Evolutionary conservation across 1,140 invertebrate species (phyloP), one percentile per base, ranked within the genome.

Genomic region (Trichonephila clavipes): DNA sequence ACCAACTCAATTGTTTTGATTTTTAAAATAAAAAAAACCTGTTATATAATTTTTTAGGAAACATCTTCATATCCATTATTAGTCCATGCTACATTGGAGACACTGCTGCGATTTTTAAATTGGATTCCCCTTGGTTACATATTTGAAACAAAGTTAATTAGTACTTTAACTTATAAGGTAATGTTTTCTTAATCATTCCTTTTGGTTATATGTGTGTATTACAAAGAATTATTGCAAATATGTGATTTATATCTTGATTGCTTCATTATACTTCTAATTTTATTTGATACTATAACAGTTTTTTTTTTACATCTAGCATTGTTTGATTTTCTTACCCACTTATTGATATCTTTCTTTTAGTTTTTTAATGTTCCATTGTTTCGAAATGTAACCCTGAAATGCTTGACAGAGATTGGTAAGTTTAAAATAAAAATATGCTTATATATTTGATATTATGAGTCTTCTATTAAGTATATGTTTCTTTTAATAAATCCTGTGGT

Each of bases 41-140:
- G 8, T 92, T 40, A 1, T 40, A 1, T 0, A 44, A 21, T 19
- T n/a, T 93, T 95, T 16, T 95, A 97, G 97, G 98, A 99, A 95
- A 99, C 99, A 96, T 99, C 99, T 61, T 98, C 99, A 96, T 99
- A 99, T 97, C 98, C 98, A 85, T 97, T 98, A 92, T 96, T 99
- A 66, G 98, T 99, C 94, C 98, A 97, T 95, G 98, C 98, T 19
- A 99, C 99, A 6, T 96, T 99, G 91, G 98, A 99, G 95, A 99
- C 99, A 34, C 96, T 99, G 83, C 96, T 99, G 83, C 97, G 98
- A 96, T 99, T 99, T 97, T 97, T 99, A 28, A 99, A 99, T 96
- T 99, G 99, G 99, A 99, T 99, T 95, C 99, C 99, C 28, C 96
- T 99, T 83, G 99, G 99, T 19, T 99, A 99, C 95, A 99, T 99